Evolutionary conservation across 2,888 invertebrate genomes (phyloP).

Genomic region (Lacanobia oleracea): DNA sequence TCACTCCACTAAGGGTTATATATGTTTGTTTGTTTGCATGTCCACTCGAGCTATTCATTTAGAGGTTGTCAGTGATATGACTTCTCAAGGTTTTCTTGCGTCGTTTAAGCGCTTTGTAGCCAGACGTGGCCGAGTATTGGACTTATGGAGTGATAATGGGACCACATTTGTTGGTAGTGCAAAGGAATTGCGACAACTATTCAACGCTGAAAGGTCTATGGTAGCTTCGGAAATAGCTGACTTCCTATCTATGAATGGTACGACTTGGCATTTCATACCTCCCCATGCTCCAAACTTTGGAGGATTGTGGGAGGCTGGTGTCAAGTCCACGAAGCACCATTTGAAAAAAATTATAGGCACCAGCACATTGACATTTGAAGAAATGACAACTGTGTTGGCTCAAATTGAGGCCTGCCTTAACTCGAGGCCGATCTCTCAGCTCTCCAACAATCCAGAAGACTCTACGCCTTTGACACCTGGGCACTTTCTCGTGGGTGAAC

Average conservation of each 20-base stretch:
- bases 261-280: constrained; percentile 13
- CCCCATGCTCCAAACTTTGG: constrained; percentile 12
- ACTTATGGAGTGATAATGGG: constrained; percentile 20
- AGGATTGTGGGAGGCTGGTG: constrained; percentile 10
- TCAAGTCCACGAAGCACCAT: constrained; percentile 9
- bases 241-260: constrained; percentile 7
- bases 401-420: constrained; percentile 6
- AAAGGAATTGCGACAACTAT: constrained; percentile 6
- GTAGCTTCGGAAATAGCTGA: constrained; percentile 14
- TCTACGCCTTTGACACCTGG: background rate
- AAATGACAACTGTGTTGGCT: constrained; percentile 10
- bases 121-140: constrained; percentile 12
- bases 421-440: constrained; percentile 5
- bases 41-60: too few relatives aligned
- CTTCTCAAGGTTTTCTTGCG: too few relatives aligned
- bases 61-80: too few relatives aligned
- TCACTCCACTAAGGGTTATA: too few relatives aligned
- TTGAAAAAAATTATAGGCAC: constrained; percentile 8
- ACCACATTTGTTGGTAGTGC: constrained; percentile 18
- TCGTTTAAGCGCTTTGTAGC: too few relatives aligned
- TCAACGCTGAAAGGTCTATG: constrained; percentile 12
- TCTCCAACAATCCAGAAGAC: constrained; percentile 10
- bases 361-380: constrained; percentile 20
- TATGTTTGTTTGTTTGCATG: too few relatives aligned
- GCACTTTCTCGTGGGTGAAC: constrained; percentile 5